Conservation (phyloP, 2,888 invertebrate genomes). For the Eristalis pertinax region DNA sequence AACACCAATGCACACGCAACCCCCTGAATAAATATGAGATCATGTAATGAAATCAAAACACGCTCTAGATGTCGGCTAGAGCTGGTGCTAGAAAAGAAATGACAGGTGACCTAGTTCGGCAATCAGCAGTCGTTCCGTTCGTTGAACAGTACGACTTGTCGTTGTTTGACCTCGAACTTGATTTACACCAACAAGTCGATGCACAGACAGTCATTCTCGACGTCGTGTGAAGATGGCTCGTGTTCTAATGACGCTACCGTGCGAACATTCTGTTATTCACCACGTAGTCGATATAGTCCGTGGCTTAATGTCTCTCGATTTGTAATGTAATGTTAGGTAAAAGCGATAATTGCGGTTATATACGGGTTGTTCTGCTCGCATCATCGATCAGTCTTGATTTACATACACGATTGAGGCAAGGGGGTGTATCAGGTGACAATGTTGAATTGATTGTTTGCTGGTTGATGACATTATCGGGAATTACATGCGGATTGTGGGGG, state of each 20-base stretch:
- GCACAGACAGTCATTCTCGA: neutral
- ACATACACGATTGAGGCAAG: neutral
- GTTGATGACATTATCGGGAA: neutral
- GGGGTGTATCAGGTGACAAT: constrained; percentile 2
- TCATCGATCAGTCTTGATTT: neutral
- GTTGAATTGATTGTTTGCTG: neutral
- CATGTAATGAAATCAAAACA: neutral
- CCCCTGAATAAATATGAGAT: neutral
- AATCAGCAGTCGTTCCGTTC: neutral
- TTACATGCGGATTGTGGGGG: neutral
- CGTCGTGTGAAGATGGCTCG: neutral
- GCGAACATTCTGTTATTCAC: neutral
- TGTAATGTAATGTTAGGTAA: constrained; percentile 20
- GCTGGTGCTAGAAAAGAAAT: neutral
- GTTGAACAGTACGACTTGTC: neutral
- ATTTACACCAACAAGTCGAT: constrained; percentile 23
- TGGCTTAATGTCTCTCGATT: constrained; percentile 1
- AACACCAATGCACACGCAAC: neutral
- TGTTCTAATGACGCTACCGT: neutral
- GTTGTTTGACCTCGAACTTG: constrained; percentile 48
- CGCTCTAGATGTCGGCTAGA: neutral
- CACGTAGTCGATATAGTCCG: neutral
- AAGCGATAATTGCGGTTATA: constrained; percentile 30
- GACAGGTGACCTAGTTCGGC: neutral
- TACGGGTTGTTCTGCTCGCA: neutral